Evolutionary conservation across 2,113 vertebrate species (phyloP).

Genomic region (Bos javanicus): DNA sequence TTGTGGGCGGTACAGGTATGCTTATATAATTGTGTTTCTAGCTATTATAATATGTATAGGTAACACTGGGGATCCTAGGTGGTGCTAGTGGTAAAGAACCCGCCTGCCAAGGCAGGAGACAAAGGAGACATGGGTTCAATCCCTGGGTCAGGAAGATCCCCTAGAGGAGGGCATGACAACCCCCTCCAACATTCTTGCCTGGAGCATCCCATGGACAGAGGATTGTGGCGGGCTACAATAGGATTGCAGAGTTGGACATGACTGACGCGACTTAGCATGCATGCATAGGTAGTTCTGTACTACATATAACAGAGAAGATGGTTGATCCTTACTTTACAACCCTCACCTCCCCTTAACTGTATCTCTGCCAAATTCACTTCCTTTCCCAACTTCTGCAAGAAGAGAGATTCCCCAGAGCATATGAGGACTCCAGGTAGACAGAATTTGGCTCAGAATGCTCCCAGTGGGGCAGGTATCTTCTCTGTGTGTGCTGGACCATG

Average conservation of each 20-base stretch:
- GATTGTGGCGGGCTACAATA: accelerated
- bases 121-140: neutral
- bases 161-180: neutral
- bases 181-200: neutral
- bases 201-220: neutral
- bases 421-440: neutral
- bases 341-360: neutral
- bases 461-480: neutral
- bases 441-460: neutral
- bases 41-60: neutral
- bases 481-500: neutral
- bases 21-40: neutral
- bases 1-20: accelerated
- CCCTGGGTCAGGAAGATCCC: neutral
- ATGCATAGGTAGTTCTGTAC: neutral
- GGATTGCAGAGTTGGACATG: neutral
- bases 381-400: neutral
- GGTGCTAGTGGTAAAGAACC: neutral
- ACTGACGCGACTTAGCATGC: neutral
- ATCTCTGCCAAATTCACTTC: neutral
- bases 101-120: neutral
- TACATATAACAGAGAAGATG: neutral
- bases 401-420: neutral
- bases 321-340: accelerated
- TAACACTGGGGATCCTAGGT: neutral